These are phyloP conservation scores for Tiliqua scincoides DNA, from an alignment of 2,113 vertebrate species.

Conservation along the genomic window DNA sequence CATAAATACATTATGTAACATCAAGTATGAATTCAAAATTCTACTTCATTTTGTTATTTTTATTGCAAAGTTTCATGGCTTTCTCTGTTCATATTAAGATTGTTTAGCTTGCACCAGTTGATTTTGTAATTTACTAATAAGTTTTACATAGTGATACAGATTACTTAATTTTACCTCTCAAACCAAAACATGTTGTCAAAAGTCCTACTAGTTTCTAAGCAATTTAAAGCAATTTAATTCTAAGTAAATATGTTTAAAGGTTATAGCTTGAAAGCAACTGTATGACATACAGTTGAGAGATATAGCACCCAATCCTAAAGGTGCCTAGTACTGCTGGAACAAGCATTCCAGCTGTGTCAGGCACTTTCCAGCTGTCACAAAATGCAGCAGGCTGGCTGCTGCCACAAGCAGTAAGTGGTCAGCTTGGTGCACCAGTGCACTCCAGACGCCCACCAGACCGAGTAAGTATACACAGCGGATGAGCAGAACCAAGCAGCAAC, in stretches of 20 bases:
- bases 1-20: conserved; percentile 7
- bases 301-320: too few species aligned
- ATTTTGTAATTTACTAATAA: background rate
- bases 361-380: too few species aligned
- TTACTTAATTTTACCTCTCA: background rate
- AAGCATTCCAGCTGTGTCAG: too few species aligned
- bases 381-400: too few species aligned
- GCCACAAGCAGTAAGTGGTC: too few species aligned
- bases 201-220: background rate
- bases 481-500: too few species aligned
- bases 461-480: too few species aligned
- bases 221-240: conserved; percentile 16
- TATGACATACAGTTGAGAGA: too few species aligned
- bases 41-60: background rate
- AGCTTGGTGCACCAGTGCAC: too few species aligned
- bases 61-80: background rate
- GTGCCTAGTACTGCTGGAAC: too few species aligned
- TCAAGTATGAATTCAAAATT: background rate
- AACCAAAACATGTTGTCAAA: background rate
- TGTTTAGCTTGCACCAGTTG: background rate
- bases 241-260: background rate
- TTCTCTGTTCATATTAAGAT: background rate
- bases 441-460: too few species aligned
- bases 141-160: background rate
- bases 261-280: background rate